These are phyloP conservation scores for Huso huso DNA, from an alignment of 2,797 vertebrate species.

Conservation along the genomic window DNA sequence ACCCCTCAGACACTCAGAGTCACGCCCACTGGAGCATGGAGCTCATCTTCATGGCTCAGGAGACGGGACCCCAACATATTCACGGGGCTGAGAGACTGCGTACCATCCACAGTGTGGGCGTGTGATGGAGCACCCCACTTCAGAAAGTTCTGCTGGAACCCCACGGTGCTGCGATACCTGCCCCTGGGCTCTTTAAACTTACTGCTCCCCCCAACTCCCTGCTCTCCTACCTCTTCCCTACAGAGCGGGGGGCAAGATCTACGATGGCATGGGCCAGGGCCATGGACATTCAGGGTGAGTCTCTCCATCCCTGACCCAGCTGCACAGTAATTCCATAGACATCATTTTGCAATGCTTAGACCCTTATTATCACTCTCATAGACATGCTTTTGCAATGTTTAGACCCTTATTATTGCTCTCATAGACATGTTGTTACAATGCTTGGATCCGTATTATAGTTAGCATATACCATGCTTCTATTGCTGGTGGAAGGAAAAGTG, in stretches of 20 bases:
- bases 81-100: constrained; percentile 80
- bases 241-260: constrained; percentile 88
- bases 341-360: too few species aligned
- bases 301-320: too few species aligned
- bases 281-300: constrained; percentile 80
- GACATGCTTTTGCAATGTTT: too few species aligned
- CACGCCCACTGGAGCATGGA: constrained; percentile 93
- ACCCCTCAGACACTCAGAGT: constrained; percentile 82
- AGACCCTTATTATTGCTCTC: too few species aligned
- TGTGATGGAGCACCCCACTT: constrained; percentile 90
- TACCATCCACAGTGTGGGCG: constrained; percentile 81
- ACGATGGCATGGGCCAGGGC: constrained; percentile 95
- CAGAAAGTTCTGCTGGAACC: constrained; percentile 94
- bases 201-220: constrained; percentile 94
- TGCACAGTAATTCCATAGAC: background rate
- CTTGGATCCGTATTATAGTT: too few species aligned
- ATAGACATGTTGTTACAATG: too few species aligned
- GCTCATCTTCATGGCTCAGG: constrained; percentile 88
- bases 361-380: too few species aligned
- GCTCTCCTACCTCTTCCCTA: constrained; percentile 93
- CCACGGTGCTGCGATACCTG: constrained; percentile 75
- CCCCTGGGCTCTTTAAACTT: constrained; percentile 79
- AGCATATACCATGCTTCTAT: too few species aligned
- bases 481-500: too few species aligned
- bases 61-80: too few species aligned